Base-by-base conservation (phyloP, 2,113 vertebrate genomes). In the Orientallactaga bullata region DNA sequence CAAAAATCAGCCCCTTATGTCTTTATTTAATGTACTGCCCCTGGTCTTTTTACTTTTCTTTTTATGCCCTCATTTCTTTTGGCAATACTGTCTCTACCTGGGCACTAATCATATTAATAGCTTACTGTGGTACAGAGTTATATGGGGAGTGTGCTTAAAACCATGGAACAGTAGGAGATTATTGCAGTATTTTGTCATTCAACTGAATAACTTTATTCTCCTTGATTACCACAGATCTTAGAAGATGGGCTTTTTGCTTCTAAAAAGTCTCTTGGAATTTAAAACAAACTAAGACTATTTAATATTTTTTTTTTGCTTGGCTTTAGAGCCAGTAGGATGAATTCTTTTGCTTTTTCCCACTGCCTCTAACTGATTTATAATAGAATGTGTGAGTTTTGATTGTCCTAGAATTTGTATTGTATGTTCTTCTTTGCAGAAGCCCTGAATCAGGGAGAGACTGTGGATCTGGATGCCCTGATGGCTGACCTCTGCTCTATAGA, bases 391-490 rank as follows among this genome's bases (percentile, higher is more conserved):
- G 73, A 68, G 85, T 92, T 73, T 17, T 93, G 28, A 89, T 82
- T 87, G 35, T 76, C 71, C 58, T 88, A 47, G 30, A 8, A 0
- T 93, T 21, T 55, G 55, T 2, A 55, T 89, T 94, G 63, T 32
- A 20, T 97, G 26, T 97, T 97, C 11, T 98, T 96, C 73, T 89
- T 97, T 97, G 88, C 98, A 99, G 99, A 99, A 98, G 99, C 99
- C 37, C 95, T 99, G 98, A 99, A 99, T 98, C 99, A 99, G 96
- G 99, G 99, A 0, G 99, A 99, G 90, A 96, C 99, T 0, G 99
- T 99, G 96, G 99, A 99, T 97, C 97, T 99, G 97, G 99, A 99
- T 68, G 99, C 99, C 39, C 99, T 99, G 65, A 99, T 99, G 99
- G 99, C 99, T 0, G 99, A 99, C 97, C 98, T 99, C 85, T 99